Evolutionary conservation across 2,888 invertebrate species (phyloP).

Genomic region (Drosophila mimica): DNA sequence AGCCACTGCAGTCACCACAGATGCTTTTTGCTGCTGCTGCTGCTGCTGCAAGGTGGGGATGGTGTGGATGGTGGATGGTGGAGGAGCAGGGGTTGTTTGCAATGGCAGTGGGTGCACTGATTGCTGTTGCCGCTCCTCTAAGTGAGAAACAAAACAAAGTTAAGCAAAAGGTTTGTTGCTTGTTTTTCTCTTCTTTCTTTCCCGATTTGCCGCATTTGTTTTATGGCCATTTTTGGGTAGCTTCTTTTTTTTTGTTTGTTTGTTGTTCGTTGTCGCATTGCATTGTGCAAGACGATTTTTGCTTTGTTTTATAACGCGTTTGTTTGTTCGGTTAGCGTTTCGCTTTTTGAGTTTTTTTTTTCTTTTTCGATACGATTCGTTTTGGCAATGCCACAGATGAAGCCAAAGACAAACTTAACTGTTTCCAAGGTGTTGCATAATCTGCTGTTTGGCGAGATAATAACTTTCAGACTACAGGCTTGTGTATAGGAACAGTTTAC

Average conservation of each 20-base stretch:
- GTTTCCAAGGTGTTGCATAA: slow-evolving; percentile 51
- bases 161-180: slow-evolving; percentile 36
- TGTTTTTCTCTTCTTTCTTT: slow-evolving; percentile 43
- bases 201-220: slow-evolving; percentile 61
- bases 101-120: slow-evolving; percentile 66
- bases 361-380: slow-evolving; percentile 19
- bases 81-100: slow-evolving; percentile 4
- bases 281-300: slow-evolving; percentile 64
- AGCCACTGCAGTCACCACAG: slow-evolving; percentile 48
- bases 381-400: slow-evolving; percentile 27
- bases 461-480: neutral
- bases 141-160: slow-evolving; percentile 67
- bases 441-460: slow-evolving; percentile 13
- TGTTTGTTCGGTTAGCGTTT: slow-evolving; percentile 31
- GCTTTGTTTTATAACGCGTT: slow-evolving; percentile 51
- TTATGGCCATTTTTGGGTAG: slow-evolving; percentile 77
- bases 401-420: slow-evolving; percentile 26
- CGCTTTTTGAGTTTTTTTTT: slow-evolving; percentile 15
- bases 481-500: neutral
- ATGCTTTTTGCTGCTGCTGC: slow-evolving; percentile 22
- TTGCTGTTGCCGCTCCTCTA: slow-evolving; percentile 65
- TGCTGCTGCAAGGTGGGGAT: slow-evolving; percentile 11
- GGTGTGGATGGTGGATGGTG: neutral
- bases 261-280: slow-evolving; percentile 44
- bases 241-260: slow-evolving; percentile 58